A percentile compares a stretch with the other conserved stretches of the same genome.
Evolutionary conservation across 1,140 invertebrate genomes (phyloP).

Genomic region (Oncopodura yosiiana): DNA sequence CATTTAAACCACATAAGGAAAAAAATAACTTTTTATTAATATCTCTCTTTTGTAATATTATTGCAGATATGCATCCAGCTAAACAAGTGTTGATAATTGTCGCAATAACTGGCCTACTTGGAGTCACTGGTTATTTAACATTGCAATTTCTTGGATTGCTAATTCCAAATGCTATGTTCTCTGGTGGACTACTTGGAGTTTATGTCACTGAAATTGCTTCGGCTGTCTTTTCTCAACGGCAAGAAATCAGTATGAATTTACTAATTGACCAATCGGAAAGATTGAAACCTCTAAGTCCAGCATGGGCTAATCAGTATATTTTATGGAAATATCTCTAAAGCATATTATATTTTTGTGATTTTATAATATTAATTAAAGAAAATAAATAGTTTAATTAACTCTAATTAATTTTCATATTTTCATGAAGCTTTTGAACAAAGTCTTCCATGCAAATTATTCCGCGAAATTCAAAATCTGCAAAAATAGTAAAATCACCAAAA

Average conservation of each 20-base stretch:
- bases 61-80: conserved; percentile 8
- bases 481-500: too few species aligned
- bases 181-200: neutral
- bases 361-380: too few species aligned
- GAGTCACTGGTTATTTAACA: neutral
- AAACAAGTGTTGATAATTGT: conserved; percentile 1
- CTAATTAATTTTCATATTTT: too few species aligned
- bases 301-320: conserved; percentile 23
- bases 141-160: neutral
- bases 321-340: conserved; percentile 18
- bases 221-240: conserved; percentile 16
- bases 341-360: neutral
- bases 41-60: neutral
- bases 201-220: conserved; percentile 10
- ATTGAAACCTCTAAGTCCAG: conserved; percentile 12
- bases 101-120: neutral
- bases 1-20: too few species aligned
- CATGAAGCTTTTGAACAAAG: too few species aligned
- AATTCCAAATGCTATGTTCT: neutral
- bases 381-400: too few species aligned
- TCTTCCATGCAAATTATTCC: too few species aligned
- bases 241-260: conserved; percentile 13
- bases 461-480: too few species aligned
- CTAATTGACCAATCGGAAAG: conserved; percentile 2
- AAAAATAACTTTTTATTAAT: neutral